Evolutionary conservation across 2,888 invertebrate genomes (phyloP).

Genomic region (Agonopterix arenella): DNA sequence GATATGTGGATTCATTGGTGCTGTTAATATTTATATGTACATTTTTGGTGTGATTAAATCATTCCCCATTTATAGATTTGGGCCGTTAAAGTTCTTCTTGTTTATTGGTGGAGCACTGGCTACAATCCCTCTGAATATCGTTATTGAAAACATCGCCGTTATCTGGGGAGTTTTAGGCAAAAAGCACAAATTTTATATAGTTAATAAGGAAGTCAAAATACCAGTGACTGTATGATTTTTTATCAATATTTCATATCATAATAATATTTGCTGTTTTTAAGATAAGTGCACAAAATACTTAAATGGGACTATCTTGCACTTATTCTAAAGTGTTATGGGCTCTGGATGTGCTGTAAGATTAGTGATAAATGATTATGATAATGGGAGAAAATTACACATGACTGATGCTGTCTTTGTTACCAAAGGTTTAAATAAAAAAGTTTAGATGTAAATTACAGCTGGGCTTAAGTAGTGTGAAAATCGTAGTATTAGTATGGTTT

Average conservation of each 20-base stretch:
- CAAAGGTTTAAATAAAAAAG: conserved; percentile 22
- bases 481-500: too few species aligned
- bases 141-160: conserved; percentile 96
- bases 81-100: conserved; percentile 84
- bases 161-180: conserved; percentile 96
- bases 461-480: too few species aligned
- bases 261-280: conserved; percentile 28
- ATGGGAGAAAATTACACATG: not conserved
- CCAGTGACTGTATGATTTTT: conserved; percentile 78
- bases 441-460: too few species aligned
- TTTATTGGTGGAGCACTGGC: conserved; percentile 91
- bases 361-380: not conserved
- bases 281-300: conserved; percentile 61
- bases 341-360: not conserved
- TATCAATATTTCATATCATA: conserved; percentile 25
- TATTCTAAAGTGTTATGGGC: conserved; percentile 20
- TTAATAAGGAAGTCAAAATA: conserved; percentile 91
- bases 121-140: conserved; percentile 94
- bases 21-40: conserved; percentile 98
- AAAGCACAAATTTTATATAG: conserved; percentile 98
- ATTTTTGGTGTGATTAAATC: conserved; percentile 98
- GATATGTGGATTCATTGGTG: conserved; percentile 93
- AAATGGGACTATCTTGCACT: conserved; percentile 36
- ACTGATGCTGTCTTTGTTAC: conserved; percentile 23
- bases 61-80: conserved; percentile 92